Evolutionary conservation across 2,797 vertebrate species (phyloP).

Genomic region (Gymnothorax reevesii): DNA sequence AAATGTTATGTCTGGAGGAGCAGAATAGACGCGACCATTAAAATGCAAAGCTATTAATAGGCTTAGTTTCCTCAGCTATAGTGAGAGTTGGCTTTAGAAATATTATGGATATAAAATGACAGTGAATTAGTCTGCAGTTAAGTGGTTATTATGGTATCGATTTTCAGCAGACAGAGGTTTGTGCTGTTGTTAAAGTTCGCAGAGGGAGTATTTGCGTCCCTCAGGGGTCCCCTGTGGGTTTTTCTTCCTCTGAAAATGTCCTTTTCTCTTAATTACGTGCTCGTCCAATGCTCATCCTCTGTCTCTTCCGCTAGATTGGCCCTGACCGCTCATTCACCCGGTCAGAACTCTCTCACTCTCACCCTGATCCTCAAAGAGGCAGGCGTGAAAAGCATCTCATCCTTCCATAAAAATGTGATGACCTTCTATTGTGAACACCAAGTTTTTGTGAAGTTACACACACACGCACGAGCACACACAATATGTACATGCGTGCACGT

Average conservation of each 20-base stretch:
- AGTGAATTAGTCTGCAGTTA: not conserved
- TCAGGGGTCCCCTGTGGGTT: not conserved
- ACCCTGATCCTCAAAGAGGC: not conserved
- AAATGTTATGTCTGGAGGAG: not conserved
- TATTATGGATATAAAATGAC: not conserved
- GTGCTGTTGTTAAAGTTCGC: not conserved
- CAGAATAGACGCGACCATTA: not conserved
- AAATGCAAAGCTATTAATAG: conserved; percentile 5
- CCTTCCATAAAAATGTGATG: not conserved
- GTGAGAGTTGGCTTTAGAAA: not conserved
- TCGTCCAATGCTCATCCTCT: not conserved
- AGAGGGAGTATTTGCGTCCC: not conserved
- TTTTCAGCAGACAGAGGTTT: not conserved
- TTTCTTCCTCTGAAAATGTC: conserved; percentile 18
- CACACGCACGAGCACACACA: not conserved
- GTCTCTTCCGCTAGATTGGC: not conserved
- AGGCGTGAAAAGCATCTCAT: not conserved
- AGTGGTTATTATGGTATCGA: not conserved
- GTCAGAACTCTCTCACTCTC: not conserved
- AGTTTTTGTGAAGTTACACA: not conserved
- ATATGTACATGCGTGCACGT: not conserved
- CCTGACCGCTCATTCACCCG: not conserved
- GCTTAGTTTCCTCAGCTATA: not conserved
- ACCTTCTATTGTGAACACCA: not conserved
- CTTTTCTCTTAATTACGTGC: conserved; percentile 16